These are phyloP conservation scores for Cataglyphis hispanica DNA, from an alignment of 1,140 invertebrate genomes.

Conservation along the genomic window DNA sequence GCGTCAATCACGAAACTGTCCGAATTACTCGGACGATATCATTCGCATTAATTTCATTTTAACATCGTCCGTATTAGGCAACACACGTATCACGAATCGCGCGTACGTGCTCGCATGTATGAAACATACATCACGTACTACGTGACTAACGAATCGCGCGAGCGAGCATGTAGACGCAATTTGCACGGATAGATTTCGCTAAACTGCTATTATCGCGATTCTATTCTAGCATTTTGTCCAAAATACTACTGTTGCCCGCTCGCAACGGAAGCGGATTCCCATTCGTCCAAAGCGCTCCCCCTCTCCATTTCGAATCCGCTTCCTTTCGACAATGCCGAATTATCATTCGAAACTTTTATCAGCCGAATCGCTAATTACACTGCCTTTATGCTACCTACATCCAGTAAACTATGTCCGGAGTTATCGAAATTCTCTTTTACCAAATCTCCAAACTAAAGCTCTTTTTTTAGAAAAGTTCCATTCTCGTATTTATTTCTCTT, in stretches of 20 bases:
- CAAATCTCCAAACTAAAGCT: background rate
- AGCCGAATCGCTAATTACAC: slow-evolving; percentile 18
- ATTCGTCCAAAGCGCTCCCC: background rate
- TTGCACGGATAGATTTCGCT: slow-evolving; percentile 40
- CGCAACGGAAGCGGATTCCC: background rate
- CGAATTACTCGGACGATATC: slow-evolving; percentile 13
- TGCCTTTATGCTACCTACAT: background rate
- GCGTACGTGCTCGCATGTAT: slow-evolving; percentile 34
- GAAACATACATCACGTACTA: slow-evolving; percentile 44
- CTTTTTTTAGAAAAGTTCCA: background rate
- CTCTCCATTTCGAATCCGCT: background rate
- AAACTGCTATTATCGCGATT: slow-evolving; percentile 11
- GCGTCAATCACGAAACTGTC: slow-evolving; percentile 21
- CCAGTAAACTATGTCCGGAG: background rate
- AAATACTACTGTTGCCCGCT: slow-evolving; percentile 1
- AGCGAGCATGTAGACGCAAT: background rate
- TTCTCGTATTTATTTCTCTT: background rate
- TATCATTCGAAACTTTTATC: slow-evolving; percentile 21
- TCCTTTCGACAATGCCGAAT: background rate
- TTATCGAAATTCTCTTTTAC: background rate
- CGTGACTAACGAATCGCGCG: slow-evolving; percentile 56
- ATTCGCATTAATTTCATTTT: slow-evolving; percentile 56
- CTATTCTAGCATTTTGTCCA: slow-evolving; percentile 7
- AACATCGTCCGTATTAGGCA: slow-evolving; percentile 50
- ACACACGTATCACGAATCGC: slow-evolving; percentile 47